Conservation (phyloP, 2,797 vertebrate species). For the Telmatherina bonti region DNA sequence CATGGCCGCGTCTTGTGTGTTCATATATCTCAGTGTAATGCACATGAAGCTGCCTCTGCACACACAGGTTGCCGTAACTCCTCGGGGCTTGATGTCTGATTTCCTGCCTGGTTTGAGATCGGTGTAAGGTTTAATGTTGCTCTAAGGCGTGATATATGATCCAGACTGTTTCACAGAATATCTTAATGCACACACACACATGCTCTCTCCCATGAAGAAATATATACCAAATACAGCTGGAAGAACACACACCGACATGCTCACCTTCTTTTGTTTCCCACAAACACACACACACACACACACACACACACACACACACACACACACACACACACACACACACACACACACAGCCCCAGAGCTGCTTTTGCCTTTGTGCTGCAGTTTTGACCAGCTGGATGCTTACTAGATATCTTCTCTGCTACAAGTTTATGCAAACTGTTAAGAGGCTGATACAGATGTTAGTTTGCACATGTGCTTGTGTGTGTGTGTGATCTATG, state of each 20-base stretch:
- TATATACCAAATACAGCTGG: constrained; percentile 55
- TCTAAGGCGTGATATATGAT: constrained; percentile 69
- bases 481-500: not conserved
- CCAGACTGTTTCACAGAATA: constrained; percentile 62
- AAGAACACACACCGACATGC: constrained; percentile 33
- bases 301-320: constrained; percentile 14
- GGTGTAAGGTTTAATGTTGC: constrained; percentile 70
- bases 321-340: constrained; percentile 20
- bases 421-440: not conserved
- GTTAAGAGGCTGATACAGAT: not conserved
- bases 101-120: constrained; percentile 62
- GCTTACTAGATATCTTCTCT: constrained; percentile 14
- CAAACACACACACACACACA: constrained; percentile 16
- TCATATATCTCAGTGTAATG: constrained; percentile 70
- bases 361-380: constrained; percentile 24
- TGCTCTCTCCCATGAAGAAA: constrained; percentile 44
- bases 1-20: constrained; percentile 39
- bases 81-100: constrained; percentile 68
- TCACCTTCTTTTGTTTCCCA: constrained; percentile 36
- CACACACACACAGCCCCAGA: not conserved
- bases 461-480: not conserved
- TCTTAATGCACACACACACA: constrained; percentile 47
- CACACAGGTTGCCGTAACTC: constrained; percentile 55
- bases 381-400: constrained; percentile 39
- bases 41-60: constrained; percentile 66